Conservation (phyloP, 2,888 invertebrate species). For the Leptopilina syphax region DNA sequence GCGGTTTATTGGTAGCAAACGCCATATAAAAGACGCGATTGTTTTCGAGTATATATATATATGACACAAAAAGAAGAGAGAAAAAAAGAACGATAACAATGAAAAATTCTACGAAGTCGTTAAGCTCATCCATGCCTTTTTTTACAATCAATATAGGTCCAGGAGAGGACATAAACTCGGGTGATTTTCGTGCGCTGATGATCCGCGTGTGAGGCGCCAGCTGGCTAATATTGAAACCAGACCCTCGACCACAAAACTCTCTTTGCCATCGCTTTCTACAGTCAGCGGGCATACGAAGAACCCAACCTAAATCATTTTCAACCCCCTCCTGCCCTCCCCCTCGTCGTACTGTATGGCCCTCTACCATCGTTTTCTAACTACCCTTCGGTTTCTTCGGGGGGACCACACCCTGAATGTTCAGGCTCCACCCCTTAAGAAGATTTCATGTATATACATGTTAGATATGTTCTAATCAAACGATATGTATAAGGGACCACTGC, state of each 20-base stretch:
- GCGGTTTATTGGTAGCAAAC: no score
- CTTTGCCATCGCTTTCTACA: constrained; percentile 50
- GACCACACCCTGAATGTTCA: constrained; percentile 69
- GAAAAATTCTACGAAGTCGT: constrained; percentile 37
- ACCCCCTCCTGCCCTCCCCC: constrained; percentile 60
- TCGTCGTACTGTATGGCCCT: not conserved
- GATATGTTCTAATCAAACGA: no score
- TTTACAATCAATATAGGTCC: constrained; percentile 40
- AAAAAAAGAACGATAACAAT: constrained; percentile 7
- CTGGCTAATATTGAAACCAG: constrained; percentile 73
- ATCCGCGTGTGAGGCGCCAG: constrained; percentile 73
- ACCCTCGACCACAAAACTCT: constrained; percentile 54
- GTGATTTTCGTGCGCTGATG: constrained; percentile 63
- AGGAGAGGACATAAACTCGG: constrained; percentile 54
- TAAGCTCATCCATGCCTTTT: constrained; percentile 27
- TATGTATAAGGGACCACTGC: not conserved
- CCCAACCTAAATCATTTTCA: constrained; percentile 70
- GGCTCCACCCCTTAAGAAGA: constrained; percentile 68
- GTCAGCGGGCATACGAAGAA: constrained; percentile 55
- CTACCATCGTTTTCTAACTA: constrained; percentile 58
- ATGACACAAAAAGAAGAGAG: not conserved
- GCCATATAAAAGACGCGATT: not conserved
- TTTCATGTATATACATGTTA: constrained; percentile 39
- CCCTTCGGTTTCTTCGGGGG: constrained; percentile 64
- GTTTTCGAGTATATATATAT: not conserved